phyloP scores from a whole-genome alignment of 2,888 invertebrate species.

The Leptothorax acervorum region DNA sequence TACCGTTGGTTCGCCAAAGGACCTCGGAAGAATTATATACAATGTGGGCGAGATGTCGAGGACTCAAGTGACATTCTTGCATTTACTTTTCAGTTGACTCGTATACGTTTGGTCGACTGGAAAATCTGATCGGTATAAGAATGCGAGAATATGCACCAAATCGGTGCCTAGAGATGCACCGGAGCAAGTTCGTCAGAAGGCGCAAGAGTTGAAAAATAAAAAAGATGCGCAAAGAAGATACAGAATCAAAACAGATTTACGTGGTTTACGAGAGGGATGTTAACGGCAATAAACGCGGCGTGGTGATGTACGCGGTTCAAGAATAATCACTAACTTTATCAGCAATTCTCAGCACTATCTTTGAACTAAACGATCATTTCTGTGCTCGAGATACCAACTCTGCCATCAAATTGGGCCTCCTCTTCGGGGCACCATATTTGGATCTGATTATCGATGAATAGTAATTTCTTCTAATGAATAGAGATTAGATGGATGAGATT shows the following conservation, averaged over 20 bases:
- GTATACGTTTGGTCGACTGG: not conserved
- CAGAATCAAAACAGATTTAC: not conserved
- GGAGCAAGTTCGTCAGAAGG: not conserved
- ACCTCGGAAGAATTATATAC: not conserved
- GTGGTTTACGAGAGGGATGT: not conserved
- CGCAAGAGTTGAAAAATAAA: not conserved
- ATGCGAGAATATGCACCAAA: not conserved
- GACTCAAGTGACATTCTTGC: slow-evolving; percentile 1
- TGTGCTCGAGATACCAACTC: not conserved
- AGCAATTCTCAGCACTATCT: not conserved
- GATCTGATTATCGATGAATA: not conserved
- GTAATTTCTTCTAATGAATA: not conserved
- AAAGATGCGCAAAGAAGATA: not conserved
- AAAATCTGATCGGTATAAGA: slow-evolving; percentile 4
- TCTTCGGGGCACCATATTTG: not conserved
- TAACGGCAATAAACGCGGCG: not conserved
- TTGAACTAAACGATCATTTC: not conserved
- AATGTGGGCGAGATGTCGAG: not conserved
- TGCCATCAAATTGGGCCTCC: not conserved
- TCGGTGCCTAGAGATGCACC: not conserved
- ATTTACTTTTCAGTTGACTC: not conserved
- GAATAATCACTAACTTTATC: slow-evolving; percentile 18
- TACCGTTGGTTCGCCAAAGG: not conserved
- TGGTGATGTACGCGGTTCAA: not conserved
- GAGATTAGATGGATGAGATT: not conserved